These are phyloP conservation scores for Pollicipes pollicipes DNA, from an alignment of 1,140 invertebrate genomes.

Conservation along the genomic window DNA sequence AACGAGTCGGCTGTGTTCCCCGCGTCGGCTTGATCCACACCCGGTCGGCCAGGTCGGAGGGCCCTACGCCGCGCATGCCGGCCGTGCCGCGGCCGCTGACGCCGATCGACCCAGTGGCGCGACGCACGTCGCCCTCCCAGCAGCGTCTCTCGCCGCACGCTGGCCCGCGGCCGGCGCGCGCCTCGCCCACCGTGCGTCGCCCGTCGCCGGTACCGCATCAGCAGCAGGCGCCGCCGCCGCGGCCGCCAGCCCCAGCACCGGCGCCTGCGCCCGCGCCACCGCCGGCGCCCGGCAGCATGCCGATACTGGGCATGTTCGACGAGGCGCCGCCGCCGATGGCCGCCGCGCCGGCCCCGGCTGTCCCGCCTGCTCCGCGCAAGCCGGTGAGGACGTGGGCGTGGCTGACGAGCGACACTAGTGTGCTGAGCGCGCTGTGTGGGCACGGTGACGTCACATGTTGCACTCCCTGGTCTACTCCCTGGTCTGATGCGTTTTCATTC, in stretches of 20 bases:
- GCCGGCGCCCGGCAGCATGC: slow-evolving; percentile 13
- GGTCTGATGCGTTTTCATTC: too few relatives aligned
- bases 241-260: slow-evolving; percentile 9
- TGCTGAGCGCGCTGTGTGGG: too few relatives aligned
- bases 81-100: slow-evolving; percentile 13
- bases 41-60: slow-evolving; percentile 11
- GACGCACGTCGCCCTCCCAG: slow-evolving; percentile 20
- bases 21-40: neutral
- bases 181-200: slow-evolving; percentile 25
- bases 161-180: slow-evolving; percentile 12
- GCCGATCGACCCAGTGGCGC: slow-evolving; percentile 10
- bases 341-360: neutral
- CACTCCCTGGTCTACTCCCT: too few relatives aligned
- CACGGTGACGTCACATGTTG: too few relatives aligned
- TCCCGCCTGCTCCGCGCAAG: too few relatives aligned
- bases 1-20: too few relatives aligned
- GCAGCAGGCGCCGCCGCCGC: slow-evolving; percentile 11
- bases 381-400: too few relatives aligned
- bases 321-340: neutral
- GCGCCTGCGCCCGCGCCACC: slow-evolving; percentile 11
- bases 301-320: slow-evolving; percentile 5
- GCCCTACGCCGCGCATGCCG: slow-evolving; percentile 11
- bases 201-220: slow-evolving; percentile 39
- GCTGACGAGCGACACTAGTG: too few relatives aligned
- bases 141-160: slow-evolving; percentile 13